These are phyloP conservation scores for Xanthostigma xanthostigma DNA, from an alignment of 2,888 invertebrate genomes.

Conservation along the genomic window DNA sequence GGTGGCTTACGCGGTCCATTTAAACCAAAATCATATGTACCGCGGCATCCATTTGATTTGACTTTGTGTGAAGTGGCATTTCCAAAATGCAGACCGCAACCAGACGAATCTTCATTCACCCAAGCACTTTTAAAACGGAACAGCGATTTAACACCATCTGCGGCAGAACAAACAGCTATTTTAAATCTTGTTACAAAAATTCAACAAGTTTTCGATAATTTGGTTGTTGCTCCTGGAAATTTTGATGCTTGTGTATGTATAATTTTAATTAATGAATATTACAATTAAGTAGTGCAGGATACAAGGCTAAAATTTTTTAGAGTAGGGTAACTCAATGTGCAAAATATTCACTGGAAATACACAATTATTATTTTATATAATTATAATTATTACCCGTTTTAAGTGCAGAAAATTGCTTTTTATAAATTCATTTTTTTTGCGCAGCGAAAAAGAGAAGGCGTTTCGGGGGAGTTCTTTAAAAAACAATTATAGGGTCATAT, in stretches of 20 bases:
- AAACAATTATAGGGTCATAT: no score
- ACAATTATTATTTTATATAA: no score
- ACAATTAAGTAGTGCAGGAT: no score
- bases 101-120: slow-evolving; percentile 75
- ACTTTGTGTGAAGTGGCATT: slow-evolving; percentile 80
- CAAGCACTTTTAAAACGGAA: slow-evolving; percentile 86
- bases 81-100: slow-evolving; percentile 63
- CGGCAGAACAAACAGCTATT: slow-evolving; percentile 83
- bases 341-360: no score
- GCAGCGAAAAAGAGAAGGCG: no score
- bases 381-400: no score
- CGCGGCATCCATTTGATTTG: slow-evolving; percentile 74
- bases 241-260: slow-evolving; percentile 88
- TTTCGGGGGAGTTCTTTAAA: no score
- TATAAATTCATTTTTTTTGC: no score
- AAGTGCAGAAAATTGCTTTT: no score
- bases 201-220: slow-evolving; percentile 84
- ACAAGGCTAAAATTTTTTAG: no score
- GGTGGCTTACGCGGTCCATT: slow-evolving; percentile 48
- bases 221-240: slow-evolving; percentile 85
- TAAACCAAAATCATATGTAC: slow-evolving; percentile 47
- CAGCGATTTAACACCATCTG: slow-evolving; percentile 78
- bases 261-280: neutral
- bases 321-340: no score
- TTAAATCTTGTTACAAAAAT: slow-evolving; percentile 88